phyloP scores from a whole-genome alignment of 2,888 invertebrate genomes.

The Gryllus longicercus region DNA sequence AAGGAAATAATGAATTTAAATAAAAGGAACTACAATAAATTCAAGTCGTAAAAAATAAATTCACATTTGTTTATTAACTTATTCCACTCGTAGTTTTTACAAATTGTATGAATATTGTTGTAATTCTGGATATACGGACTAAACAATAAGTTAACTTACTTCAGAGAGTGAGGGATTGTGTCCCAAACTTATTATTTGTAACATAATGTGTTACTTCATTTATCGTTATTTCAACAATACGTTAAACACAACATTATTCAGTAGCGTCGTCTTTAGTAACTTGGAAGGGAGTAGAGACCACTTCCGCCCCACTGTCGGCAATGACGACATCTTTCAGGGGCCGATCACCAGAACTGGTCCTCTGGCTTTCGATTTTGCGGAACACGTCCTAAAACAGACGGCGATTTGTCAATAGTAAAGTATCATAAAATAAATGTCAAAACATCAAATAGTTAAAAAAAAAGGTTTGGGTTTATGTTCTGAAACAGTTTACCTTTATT shows the following conservation, averaged over 20 bases:
- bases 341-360: constrained; percentile 73
- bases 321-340: constrained; percentile 82
- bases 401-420: constrained; percentile 27
- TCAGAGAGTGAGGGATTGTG: no score
- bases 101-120: no score
- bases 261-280: constrained; percentile 79
- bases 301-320: constrained; percentile 69
- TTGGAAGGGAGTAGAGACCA: constrained; percentile 74
- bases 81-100: no score
- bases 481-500: neutral
- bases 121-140: no score
- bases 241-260: constrained; percentile 49
- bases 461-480: constrained; percentile 19
- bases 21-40: no score
- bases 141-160: no score
- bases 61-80: no score
- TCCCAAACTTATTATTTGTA: no score
- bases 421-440: neutral
- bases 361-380: constrained; percentile 71
- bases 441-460: neutral
- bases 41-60: no score
- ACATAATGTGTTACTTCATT: no score
- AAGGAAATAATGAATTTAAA: no score
- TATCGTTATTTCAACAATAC: no score
- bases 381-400: constrained; percentile 67